Base-by-base conservation (phyloP, 2,113 vertebrate genomes). In the Coturnix japonica region DNA sequence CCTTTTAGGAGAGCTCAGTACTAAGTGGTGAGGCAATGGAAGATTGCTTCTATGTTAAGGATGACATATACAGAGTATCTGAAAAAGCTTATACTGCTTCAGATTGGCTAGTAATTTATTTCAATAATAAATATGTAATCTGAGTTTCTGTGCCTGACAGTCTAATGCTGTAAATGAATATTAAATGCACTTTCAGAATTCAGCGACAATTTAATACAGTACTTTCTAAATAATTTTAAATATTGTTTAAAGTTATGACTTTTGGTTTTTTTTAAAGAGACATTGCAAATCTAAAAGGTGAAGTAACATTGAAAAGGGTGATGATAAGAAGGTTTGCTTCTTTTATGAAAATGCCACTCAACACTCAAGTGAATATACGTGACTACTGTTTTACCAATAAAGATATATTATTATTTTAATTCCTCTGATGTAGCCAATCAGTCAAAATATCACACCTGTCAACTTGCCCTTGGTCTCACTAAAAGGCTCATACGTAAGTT, bases 361-460 rank as follows among this genome's bases (percentile, higher is more conserved):
- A 4, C 70, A 78, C 65, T 93, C 47, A 76, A 44, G 17, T n/a
- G 23, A 87, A 56, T 89, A 43, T 73, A 16, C 78, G 39, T 79
- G 49, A 76, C 44, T 72, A 47, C 49, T 75, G 9, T 60, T 87
- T 35, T 89, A 71, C 70, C 66, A 90, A 84, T 20, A 89, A 63
- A 84, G 33, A 72, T 47, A 43, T 69, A 72, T 49, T 64, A 81
- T 75, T 89, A 76, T 84, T 91, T 92, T 81, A 89, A 93, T 94
- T 92, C 26, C 44, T 85, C 63, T 85, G 78, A 79, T 76, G 63
- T 89, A 72, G 59, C n/a, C 63, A 87, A 87, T 87, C 89, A 94
- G 85, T 89, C 89, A 95, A 95, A 85, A 43, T 77, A 81, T 93
- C 91, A 35, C 33, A 69, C 67, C 81, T 93, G 66, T 84, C 94